Evolutionary conservation across 1,140 invertebrate genomes (phyloP).

Genomic region (Brachionus rubens): DNA sequence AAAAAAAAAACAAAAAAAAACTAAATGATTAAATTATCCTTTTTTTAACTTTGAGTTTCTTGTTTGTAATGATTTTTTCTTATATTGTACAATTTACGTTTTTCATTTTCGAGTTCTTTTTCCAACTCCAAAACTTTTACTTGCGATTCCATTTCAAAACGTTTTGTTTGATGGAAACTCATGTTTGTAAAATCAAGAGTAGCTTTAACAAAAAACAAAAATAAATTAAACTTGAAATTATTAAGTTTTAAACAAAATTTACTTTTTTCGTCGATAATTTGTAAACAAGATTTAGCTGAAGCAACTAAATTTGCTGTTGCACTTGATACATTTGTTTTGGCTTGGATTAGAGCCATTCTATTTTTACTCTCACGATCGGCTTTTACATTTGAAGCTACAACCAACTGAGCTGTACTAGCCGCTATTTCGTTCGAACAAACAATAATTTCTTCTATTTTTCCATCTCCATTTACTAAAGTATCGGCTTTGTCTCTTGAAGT

Average conservation of each 20-base stretch:
- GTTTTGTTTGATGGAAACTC: constrained; percentile 86
- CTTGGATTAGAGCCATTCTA: constrained; percentile 72
- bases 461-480: constrained; percentile 78
- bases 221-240: background rate
- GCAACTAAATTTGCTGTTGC: constrained; percentile 87
- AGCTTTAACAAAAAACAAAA: constrained; percentile 64
- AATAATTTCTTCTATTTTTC: constrained; percentile 86
- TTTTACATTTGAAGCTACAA: constrained; percentile 75
- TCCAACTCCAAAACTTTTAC: constrained; percentile 81
- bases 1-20: constrained; percentile 12
- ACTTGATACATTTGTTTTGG: constrained; percentile 80
- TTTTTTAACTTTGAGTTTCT: constrained; percentile 52
- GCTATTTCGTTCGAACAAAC: constrained; percentile 95
- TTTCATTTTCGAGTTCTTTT: constrained; percentile 79
- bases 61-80: constrained; percentile 87
- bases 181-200: constrained; percentile 83
- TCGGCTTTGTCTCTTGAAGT: constrained; percentile 78
- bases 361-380: constrained; percentile 77
- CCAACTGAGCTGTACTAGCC: constrained; percentile 90
- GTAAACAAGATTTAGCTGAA: constrained; percentile 79
- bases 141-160: constrained; percentile 90
- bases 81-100: constrained; percentile 74
- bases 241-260: constrained; percentile 45
- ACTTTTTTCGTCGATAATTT: constrained; percentile 80
- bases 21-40: background rate